These are phyloP conservation scores for Patella pellucida DNA, from an alignment of 2,888 invertebrate genomes.

Conservation along the genomic window DNA sequence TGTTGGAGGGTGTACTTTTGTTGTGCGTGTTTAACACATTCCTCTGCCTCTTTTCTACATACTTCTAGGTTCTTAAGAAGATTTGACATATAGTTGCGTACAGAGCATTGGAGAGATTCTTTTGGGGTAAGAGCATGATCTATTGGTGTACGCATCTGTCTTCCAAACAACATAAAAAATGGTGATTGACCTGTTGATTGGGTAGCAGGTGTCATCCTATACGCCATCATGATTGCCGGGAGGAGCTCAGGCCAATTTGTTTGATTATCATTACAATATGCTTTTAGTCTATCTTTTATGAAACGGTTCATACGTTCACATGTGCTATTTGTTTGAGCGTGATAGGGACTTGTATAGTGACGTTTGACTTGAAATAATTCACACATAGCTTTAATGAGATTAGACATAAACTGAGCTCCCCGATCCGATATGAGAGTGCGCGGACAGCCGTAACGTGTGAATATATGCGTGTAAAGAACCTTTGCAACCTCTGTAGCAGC, in stretches of 20 bases:
- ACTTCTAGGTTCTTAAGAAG: constrained; percentile 7
- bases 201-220: constrained; percentile 12
- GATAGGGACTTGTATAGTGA: constrained; percentile 9
- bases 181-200: constrained; percentile 21
- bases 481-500: constrained; percentile 14
- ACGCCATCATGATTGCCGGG: constrained; percentile 19
- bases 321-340: constrained; percentile 16
- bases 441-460: constrained; percentile 28
- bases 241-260: constrained; percentile 14
- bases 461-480: constrained; percentile 13
- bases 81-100: not conserved
- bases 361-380: constrained; percentile 15
- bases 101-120: not conserved
- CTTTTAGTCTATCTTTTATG: constrained; percentile 15
- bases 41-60: constrained; percentile 4
- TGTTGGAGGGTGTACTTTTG: constrained; percentile 2
- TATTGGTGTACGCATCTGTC: constrained; percentile 14
- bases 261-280: constrained; percentile 10
- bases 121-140: constrained; percentile 3
- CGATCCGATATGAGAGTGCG: constrained; percentile 29
- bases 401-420: constrained; percentile 34
- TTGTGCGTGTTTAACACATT: too few relatives aligned
- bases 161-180: constrained; percentile 19
- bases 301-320: constrained; percentile 19
- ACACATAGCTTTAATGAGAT: constrained; percentile 20